Percentiles rank a stretch among this genome's conserved stretches.
These are phyloP conservation scores for Baryphthengus martii DNA, from an alignment of 2,113 vertebrate species.

Conservation along the genomic window DNA sequence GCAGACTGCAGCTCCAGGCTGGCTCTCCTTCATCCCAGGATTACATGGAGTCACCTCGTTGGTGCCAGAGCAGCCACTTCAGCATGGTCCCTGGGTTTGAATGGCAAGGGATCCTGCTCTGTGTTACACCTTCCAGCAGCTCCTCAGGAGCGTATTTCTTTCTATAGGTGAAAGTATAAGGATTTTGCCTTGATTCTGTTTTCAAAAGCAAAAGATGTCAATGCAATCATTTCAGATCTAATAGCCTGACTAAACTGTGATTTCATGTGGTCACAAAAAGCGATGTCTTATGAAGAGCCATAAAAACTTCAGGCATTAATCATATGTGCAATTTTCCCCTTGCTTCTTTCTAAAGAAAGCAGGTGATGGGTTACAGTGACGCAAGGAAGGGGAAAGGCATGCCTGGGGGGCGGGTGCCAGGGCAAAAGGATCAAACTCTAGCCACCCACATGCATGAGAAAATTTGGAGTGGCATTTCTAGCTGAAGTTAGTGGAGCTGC, in stretches of 20 bases:
- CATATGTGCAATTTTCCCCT: neutral
- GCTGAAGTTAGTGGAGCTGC: neutral
- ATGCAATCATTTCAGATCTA: neutral
- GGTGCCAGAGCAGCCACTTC: neutral
- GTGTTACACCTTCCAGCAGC: neutral
- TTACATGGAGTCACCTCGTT: neutral
- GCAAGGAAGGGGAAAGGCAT: neutral
- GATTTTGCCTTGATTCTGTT: neutral
- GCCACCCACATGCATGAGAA: neutral
- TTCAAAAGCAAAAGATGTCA: neutral
- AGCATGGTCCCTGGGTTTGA: neutral
- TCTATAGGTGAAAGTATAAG: neutral
- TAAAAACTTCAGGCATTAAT: neutral
- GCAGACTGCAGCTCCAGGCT: neutral
- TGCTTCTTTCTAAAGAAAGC: neutral
- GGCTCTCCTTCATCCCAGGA: neutral
- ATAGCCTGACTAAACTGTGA: neutral
- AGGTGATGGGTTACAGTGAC: fast-evolving
- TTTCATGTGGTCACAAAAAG: neutral
- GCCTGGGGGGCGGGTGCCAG: neutral
- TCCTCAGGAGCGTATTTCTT: neutral
- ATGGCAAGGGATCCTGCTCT: neutral
- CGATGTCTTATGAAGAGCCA: neutral
- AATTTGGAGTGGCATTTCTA: neutral
- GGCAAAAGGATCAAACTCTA: neutral